Percentiles rank a stretch among this genome's conserved stretches.
phyloP scores from a whole-genome alignment of 2,888 invertebrate species.

The Synergus laeviventris region DNA sequence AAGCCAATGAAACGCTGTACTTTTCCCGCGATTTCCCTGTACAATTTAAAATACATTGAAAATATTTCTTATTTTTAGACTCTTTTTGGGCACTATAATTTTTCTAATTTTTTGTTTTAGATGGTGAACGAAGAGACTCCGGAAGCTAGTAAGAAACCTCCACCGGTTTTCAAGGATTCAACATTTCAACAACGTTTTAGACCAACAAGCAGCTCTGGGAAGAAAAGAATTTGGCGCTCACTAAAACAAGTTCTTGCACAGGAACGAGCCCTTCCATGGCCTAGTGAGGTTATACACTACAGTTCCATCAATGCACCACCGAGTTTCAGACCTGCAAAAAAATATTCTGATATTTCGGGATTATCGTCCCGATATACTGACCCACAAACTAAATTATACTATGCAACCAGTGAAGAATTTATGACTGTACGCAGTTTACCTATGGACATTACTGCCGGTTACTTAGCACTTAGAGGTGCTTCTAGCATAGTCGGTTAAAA shows the following conservation, averaged over 20 bases:
- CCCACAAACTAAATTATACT: slow-evolving; percentile 92
- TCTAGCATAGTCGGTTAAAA: slow-evolving; percentile 84
- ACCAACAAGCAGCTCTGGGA: slow-evolving; percentile 75
- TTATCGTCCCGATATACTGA: slow-evolving; percentile 91
- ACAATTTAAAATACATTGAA: background rate
- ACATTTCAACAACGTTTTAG: slow-evolving; percentile 71
- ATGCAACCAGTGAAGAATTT: slow-evolving; percentile 92
- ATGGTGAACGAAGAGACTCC: slow-evolving; percentile 70
- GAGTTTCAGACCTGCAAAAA: slow-evolving; percentile 92
- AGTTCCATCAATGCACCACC: slow-evolving; percentile 94
- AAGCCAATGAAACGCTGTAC: background rate
- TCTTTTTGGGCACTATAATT: too few relatives aligned
- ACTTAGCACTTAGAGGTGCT: slow-evolving; percentile 89
- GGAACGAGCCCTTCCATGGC: slow-evolving; percentile 88
- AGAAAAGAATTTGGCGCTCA: slow-evolving; percentile 92
- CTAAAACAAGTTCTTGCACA: slow-evolving; percentile 91
- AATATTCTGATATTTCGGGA: slow-evolving; percentile 95
- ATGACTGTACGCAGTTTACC: slow-evolving; percentile 89
- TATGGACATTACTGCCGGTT: slow-evolving; percentile 94
- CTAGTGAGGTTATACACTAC: slow-evolving; percentile 86
- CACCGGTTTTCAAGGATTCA: slow-evolving; percentile 68
- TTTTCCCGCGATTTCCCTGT: background rate
- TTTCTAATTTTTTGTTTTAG: background rate
- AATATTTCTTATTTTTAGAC: too few relatives aligned
- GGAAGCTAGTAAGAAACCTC: slow-evolving; percentile 66